A percentile compares a stretch with the other conserved stretches of the same genome.
phyloP scores from a whole-genome alignment of 2,888 invertebrate genomes.

The Drosophila longiperda region DNA sequence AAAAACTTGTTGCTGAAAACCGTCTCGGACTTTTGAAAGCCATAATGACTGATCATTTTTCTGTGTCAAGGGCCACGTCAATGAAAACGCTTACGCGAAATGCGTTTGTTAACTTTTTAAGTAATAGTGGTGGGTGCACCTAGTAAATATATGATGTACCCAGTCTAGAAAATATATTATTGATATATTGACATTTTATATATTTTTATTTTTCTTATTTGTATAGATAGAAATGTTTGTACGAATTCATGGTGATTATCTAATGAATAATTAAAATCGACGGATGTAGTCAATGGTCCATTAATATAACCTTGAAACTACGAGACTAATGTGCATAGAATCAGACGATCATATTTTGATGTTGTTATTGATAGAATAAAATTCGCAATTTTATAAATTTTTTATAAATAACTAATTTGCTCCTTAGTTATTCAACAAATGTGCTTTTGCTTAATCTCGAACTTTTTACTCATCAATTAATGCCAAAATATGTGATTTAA shows the following conservation, averaged over 20 bases:
- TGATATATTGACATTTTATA: neutral
- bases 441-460: neutral
- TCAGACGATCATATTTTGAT: neutral
- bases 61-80: slow-evolving; percentile 49
- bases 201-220: neutral
- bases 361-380: neutral
- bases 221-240: neutral
- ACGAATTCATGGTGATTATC: neutral
- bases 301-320: neutral
- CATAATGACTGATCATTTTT: slow-evolving; percentile 52
- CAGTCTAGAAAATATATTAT: neutral
- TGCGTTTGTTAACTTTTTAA: neutral
- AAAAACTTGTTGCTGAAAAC: slow-evolving; percentile 34
- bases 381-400: neutral
- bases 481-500: neutral
- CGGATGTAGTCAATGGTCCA: neutral
- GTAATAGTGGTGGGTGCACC: neutral
- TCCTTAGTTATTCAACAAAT: neutral
- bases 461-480: neutral
- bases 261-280: neutral
- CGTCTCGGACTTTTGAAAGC: slow-evolving; percentile 19
- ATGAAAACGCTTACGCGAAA: slow-evolving; percentile 37
- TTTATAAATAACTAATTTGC: neutral
- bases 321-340: neutral
- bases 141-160: neutral